These are phyloP conservation scores for Ennomos erosarius DNA, from an alignment of 2,888 invertebrate genomes.

Conservation along the genomic window DNA sequence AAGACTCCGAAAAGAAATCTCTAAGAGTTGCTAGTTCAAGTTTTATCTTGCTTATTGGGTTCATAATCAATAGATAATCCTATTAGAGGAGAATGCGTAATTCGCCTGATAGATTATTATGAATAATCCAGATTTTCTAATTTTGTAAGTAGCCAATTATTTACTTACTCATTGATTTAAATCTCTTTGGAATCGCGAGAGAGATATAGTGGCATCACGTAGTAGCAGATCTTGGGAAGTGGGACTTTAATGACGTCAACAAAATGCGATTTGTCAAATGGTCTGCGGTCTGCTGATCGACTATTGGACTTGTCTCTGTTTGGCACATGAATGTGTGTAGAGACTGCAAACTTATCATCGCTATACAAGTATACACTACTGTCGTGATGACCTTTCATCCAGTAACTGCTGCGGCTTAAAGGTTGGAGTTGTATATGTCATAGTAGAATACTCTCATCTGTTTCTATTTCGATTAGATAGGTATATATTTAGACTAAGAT, in stretches of 20 bases:
- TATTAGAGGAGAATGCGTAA: too few species aligned
- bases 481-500: too few species aligned
- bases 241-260: constrained; percentile 20
- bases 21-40: not conserved
- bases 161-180: not conserved
- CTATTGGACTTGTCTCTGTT: not conserved
- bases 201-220: constrained; percentile 14
- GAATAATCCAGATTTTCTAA: too few species aligned
- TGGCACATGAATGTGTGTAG: constrained; percentile 18
- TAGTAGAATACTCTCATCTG: too few species aligned
- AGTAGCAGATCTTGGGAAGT: constrained; percentile 11
- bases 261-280: constrained; percentile 25
- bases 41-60: not conserved
- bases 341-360: too few species aligned
- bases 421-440: not conserved
- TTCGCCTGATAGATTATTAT: too few species aligned
- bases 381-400: constrained; percentile 11
- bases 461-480: too few species aligned
- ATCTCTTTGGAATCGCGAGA: constrained; percentile 2
- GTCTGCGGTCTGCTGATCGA: too few species aligned
- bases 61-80: too few species aligned
- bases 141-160: too few species aligned
- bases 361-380: too few species aligned
- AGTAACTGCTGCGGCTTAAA: constrained; percentile 1
- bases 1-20: constrained; percentile 1